Evolutionary conservation across 2,797 vertebrate genomes (phyloP), one percentile per base, ranked within the genome.

Genomic region (Pantherophis vulpinus): DNA sequence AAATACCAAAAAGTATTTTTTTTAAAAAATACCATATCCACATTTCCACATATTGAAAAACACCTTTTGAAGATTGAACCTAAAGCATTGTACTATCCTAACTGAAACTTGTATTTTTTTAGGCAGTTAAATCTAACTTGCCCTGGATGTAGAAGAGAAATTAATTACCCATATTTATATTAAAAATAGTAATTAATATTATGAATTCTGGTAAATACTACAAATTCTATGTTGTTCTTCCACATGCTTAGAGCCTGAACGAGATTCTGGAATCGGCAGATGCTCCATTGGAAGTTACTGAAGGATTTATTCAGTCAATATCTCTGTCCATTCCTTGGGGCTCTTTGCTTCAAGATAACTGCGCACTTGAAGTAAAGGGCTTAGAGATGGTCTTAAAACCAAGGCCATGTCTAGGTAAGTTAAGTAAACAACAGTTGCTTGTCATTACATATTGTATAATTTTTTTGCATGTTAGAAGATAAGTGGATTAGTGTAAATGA

Each of bases 281-380:
- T 94, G 99, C 99, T 23, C 99, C 99, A 29, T 97, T 99, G 96
- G 99, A 99, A 97, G 99, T 99, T 93, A 99, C 98, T 0, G 98
- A 99, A 93, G 99, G 99, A 88, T 99, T 99, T 96, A 99, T 99
- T 96, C 98, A 99, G 91, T 98, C 98, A n/a, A 99, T 99, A 96
- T 99, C 99, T 90, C 97, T 99, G 79, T 99, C 98, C 1, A 98
- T 99, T 89, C 99, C 99, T 0, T 99, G 99, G 99, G 99, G 99
- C 16, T 98, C 99, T 0, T 97, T 99, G 94, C 98, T 99, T 29
- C 99, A 99, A 96, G 99, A 99, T 94, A 99, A 99, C 96, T 99
- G 99, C 97, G 98, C 98, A 0, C 98, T 99, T 61, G 99, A 99
- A 98, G 98, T 99, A 79, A 99, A 98, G 94, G 99, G 99, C 90